Percentiles rank a stretch among this genome's conserved stretches.
Conservation (phyloP, 2,888 invertebrate genomes). For the Coronaproctus castanopsis region DNA sequence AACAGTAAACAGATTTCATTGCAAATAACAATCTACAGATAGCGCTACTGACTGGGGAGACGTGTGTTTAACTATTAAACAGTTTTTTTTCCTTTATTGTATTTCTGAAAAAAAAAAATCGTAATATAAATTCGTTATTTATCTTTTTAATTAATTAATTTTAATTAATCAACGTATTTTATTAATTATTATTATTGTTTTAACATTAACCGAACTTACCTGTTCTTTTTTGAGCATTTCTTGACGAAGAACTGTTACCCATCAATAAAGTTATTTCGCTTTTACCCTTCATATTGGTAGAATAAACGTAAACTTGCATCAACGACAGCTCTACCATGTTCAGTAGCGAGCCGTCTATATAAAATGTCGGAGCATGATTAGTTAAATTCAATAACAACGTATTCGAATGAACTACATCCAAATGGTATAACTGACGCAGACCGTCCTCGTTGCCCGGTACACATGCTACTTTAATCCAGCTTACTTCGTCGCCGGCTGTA, state of each 20-base stretch:
- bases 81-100: too few species aligned
- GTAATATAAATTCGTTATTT: too few species aligned
- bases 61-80: too few species aligned
- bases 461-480: slow-evolving; percentile 22
- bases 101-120: too few species aligned
- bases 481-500: slow-evolving; percentile 16
- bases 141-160: too few species aligned
- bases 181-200: too few species aligned
- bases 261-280: slow-evolving; percentile 61
- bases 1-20: too few species aligned
- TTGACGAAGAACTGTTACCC: slow-evolving; percentile 65
- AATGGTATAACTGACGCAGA: slow-evolving; percentile 58
- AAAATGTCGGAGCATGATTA: slow-evolving; percentile 42
- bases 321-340: slow-evolving; percentile 34
- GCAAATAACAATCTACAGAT: too few species aligned
- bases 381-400: slow-evolving; percentile 48
- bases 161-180: too few species aligned
- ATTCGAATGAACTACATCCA: slow-evolving; percentile 59
- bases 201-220: too few species aligned
- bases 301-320: slow-evolving; percentile 56
- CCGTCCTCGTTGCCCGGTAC: slow-evolving; percentile 68
- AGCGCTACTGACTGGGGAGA: too few species aligned
- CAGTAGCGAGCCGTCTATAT: slow-evolving; percentile 32
- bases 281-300: slow-evolving; percentile 64
- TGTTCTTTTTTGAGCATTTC: slow-evolving; percentile 65